These are phyloP conservation scores for Masnerella sp. DNA, from an alignment of 2,888 invertebrate genomes.

Conservation along the genomic window DNA sequence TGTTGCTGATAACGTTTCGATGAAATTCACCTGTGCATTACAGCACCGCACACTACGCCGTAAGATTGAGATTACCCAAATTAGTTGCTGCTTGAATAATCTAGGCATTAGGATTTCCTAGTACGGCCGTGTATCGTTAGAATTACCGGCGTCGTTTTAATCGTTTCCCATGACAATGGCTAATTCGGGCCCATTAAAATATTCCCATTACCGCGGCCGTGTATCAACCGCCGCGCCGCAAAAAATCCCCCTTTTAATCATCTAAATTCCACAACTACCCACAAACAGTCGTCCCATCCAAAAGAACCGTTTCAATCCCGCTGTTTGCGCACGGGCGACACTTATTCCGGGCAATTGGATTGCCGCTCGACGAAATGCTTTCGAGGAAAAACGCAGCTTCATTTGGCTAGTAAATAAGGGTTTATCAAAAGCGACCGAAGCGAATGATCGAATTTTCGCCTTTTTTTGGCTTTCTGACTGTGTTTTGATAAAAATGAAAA, in stretches of 20 bases:
- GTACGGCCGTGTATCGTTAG: conserved; percentile 28
- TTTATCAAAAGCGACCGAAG: conserved; percentile 2
- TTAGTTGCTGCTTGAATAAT: conserved; percentile 33
- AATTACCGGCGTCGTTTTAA: conserved; percentile 46
- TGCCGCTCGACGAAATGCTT: conserved; percentile 3
- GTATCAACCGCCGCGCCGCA: not conserved
- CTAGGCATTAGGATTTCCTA: conserved; percentile 26
- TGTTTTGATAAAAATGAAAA: too few species aligned
- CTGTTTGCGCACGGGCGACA: conserved; percentile 12
- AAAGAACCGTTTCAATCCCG: conserved; percentile 12
- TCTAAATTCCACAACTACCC: not conserved
- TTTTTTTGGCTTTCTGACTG: conserved; percentile 13
- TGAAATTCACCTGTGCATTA: not conserved
- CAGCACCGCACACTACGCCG: not conserved
- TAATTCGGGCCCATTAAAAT: conserved; percentile 33
- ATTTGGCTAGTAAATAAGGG: too few species aligned
- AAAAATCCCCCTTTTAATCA: conserved; percentile 26
- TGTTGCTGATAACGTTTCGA: not conserved
- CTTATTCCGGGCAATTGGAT: conserved; percentile 31
- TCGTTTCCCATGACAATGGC: conserved; percentile 22
- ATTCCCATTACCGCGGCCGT: conserved; percentile 29
- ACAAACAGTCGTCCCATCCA: not conserved
- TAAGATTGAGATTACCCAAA: conserved; percentile 24
- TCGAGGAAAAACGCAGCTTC: too few species aligned
- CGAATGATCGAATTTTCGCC: conserved; percentile 27